Evolutionary conservation across 2,113 vertebrate genomes (phyloP), one percentile per base, ranked within the genome.

Genomic region (Tupaia tana): DNA sequence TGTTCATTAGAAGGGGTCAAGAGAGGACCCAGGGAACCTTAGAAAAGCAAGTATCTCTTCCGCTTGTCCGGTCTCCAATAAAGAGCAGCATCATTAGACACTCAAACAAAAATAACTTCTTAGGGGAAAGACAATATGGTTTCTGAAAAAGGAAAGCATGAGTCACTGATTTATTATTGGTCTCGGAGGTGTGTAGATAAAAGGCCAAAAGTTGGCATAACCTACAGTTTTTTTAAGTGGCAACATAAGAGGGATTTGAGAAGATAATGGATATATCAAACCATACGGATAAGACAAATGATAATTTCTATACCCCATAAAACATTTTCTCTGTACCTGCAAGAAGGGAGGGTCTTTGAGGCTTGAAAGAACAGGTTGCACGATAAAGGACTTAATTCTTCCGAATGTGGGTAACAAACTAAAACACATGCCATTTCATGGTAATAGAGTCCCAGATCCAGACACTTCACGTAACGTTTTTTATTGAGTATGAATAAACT

Each of bases 161-260:
- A 96, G 63, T 96, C 96, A 96, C 31, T 29, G 83, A 82, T 94
- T 91, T 97, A 97, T 97, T 96, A 93, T 59, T 94, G 89, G 94
- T 71, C 84, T 94, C 84, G 43, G 74, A 95, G 74, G 82, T 70
- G 84, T 24, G 14, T 34, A 93, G 69, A 89, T 92, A 84, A 94
- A 89, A 93, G 58, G 83, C 89, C 93, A 82, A 75, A 92, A 9
- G 66, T 34, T 93, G 83, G 82, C 43, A 86, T 10, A 9, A 29
- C 56, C 90, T 74, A 70, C 43, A 71, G 31, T 74, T 34, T 59
- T 93, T 89, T 78, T 31, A 89, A 86, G 56, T 64, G 78, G 24
- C 64, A 90, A 34, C 25, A 29, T 86, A 82, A 90, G 70, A 43
- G 29, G n/a, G 34, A 77, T 63, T 29, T 61, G 31, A 69, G 56